Conservation (phyloP, 2,113 vertebrate genomes). For the Diadophis punctatus region DNA sequence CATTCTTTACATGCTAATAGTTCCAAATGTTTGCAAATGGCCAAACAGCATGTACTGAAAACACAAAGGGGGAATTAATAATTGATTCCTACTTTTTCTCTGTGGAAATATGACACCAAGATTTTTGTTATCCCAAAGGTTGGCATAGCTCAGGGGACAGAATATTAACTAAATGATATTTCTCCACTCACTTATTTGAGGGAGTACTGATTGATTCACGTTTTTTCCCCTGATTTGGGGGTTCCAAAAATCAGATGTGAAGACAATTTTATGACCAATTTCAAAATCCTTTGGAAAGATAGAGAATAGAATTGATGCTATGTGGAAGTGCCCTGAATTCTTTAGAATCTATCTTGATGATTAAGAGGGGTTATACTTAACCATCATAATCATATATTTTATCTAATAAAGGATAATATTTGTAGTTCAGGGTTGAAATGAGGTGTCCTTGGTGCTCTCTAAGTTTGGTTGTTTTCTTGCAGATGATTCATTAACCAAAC, state of each 20-base stretch:
- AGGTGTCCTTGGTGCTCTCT: neutral
- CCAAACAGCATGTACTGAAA: neutral
- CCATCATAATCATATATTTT: neutral
- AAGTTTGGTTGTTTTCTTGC: neutral
- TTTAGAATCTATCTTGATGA: neutral
- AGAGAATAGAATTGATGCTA: neutral
- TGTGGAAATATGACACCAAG: neutral
- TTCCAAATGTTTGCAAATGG: neutral
- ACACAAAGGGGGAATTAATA: neutral
- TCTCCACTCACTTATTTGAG: neutral
- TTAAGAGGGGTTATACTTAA: neutral
- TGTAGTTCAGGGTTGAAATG: neutral
- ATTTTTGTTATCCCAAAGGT: neutral
- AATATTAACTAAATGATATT: neutral
- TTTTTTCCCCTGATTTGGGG: neutral
- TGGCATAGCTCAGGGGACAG: neutral
- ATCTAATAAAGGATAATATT: neutral
- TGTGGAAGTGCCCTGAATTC: neutral
- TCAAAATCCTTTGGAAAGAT: neutral
- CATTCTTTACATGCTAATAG: neutral
- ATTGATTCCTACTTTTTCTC: neutral
- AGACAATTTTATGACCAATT: neutral
- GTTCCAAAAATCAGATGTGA: neutral
- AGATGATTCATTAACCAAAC: neutral
- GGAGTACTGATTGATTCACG: neutral